These are phyloP conservation scores for Dendrolimus punctatus DNA, from an alignment of 1,140 invertebrate species.

Conservation along the genomic window DNA sequence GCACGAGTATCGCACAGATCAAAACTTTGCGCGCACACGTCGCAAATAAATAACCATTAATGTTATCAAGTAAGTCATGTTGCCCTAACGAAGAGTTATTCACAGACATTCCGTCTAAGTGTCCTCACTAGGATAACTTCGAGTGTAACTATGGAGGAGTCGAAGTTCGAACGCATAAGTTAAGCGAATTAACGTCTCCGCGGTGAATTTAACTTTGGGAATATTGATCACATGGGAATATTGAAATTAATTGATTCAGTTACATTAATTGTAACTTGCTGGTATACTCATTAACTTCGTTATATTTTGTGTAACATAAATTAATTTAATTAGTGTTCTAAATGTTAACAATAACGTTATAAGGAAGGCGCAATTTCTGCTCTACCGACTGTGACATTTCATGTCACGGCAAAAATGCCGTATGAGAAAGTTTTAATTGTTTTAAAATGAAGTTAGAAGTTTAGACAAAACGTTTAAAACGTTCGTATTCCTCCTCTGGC, in stretches of 20 bases:
- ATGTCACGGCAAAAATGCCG: too few species aligned
- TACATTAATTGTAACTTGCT: conserved; percentile 11
- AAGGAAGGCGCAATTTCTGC: too few species aligned
- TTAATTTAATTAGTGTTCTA: too few species aligned
- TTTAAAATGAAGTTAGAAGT: conserved; percentile 4
- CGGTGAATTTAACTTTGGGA: conserved; percentile 34
- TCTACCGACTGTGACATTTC: too few species aligned
- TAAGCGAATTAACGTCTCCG: conserved; percentile 46
- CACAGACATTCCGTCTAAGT: conserved; percentile 18
- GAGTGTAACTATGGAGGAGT: conserved; percentile 37
- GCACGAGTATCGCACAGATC: conserved; percentile 23
- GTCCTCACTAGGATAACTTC: conserved; percentile 34
- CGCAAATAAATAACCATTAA: conserved; percentile 41
- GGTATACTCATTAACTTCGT: conserved; percentile 5
- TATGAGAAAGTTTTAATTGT: conserved; percentile 4
- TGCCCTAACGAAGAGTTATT: conserved; percentile 19
- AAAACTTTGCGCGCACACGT: conserved; percentile 18
- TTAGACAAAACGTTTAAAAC: conserved; percentile 10
- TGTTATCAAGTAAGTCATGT: conserved; percentile 18
- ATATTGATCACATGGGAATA: conserved; percentile 33
- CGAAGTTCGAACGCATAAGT: conserved; percentile 45
- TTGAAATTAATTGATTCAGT: conserved; percentile 36
- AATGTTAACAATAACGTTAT: too few species aligned
- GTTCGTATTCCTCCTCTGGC: conserved; percentile 9
- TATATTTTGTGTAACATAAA: not conserved